phyloP scores from a whole-genome alignment of 1,140 invertebrate genomes.

The Bathynomus jamesi region DNA sequence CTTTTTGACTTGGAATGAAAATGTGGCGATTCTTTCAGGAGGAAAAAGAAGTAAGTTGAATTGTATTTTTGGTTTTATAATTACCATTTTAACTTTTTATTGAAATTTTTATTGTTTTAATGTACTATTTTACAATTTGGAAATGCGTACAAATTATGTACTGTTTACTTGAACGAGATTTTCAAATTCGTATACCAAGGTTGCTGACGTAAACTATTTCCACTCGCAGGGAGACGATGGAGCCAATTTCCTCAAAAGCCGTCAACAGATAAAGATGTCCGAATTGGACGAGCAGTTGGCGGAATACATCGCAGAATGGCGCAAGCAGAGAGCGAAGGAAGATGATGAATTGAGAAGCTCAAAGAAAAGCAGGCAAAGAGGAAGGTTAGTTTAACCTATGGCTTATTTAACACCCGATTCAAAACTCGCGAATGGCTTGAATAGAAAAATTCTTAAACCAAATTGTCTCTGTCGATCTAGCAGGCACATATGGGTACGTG shows the following conservation, averaged over 20 bases:
- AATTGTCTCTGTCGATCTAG: neutral
- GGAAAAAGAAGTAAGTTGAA: slow-evolving; percentile 34
- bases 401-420: too few relatives aligned
- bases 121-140: too few relatives aligned
- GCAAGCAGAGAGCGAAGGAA: slow-evolving; percentile 87
- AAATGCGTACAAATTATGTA: too few relatives aligned
- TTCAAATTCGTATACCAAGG: too few relatives aligned
- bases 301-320: slow-evolving; percentile 93
- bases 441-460: too few relatives aligned
- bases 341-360: slow-evolving; percentile 85
- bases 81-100: neutral
- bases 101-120: neutral
- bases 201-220: too few relatives aligned
- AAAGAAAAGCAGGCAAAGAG: slow-evolving; percentile 73
- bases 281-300: slow-evolving; percentile 91
- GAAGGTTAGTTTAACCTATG: too few relatives aligned
- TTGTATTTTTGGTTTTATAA: neutral
- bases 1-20: neutral
- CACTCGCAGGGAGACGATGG: slow-evolving; percentile 37
- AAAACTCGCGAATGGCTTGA: too few relatives aligned
- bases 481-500: too few relatives aligned
- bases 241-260: slow-evolving; percentile 46
- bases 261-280: slow-evolving; percentile 86
- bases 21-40: slow-evolving; percentile 10
- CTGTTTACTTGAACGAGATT: too few relatives aligned